Percentiles rank a stretch among this genome's conserved stretches.
phyloP scores from a whole-genome alignment of 92 coral and sea anemone genomes.

The Meandrina meandrites region DNA sequence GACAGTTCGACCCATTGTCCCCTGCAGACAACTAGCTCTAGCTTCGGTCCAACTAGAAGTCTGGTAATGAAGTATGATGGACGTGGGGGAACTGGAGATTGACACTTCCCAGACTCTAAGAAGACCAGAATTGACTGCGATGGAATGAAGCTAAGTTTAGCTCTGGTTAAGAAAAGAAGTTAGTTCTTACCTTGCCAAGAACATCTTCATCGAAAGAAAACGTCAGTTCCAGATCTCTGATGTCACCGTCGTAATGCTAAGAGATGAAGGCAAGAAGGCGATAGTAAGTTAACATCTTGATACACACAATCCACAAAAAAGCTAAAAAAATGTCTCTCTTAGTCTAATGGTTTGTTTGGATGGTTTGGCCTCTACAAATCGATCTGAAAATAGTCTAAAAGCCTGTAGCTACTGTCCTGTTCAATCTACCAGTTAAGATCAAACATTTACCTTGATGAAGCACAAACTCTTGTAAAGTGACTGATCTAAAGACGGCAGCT shows the following conservation, averaged over 20 bases:
- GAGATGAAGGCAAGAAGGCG: background rate
- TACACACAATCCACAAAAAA: no score
- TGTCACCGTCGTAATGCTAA: conserved; percentile 91
- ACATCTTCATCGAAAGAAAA: conserved; percentile 97
- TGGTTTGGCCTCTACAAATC: background rate
- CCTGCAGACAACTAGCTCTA: background rate
- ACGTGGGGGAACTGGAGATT: background rate
- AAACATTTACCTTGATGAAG: conserved; percentile 76
- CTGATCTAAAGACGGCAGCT: conserved; percentile 95
- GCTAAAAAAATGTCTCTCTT: no score
- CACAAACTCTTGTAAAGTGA: conserved; percentile 89
- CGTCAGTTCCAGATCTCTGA: conserved; percentile 85
- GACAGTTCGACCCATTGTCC: background rate
- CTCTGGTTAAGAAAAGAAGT: no score
- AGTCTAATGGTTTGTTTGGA: no score
- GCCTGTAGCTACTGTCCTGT: background rate
- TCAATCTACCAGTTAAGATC: background rate
- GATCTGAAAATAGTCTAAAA: background rate
- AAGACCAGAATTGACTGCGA: background rate
- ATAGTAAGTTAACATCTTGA: no score
- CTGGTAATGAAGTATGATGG: background rate
- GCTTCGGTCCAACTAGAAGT: background rate
- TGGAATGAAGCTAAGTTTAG: background rate
- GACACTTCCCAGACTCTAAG: background rate
- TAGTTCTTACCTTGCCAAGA: conserved; percentile 79